A percentile compares a stretch with the other conserved stretches of the same genome.
phyloP scores from a whole-genome alignment of 2,888 invertebrate genomes.

The Agrochola lota region DNA sequence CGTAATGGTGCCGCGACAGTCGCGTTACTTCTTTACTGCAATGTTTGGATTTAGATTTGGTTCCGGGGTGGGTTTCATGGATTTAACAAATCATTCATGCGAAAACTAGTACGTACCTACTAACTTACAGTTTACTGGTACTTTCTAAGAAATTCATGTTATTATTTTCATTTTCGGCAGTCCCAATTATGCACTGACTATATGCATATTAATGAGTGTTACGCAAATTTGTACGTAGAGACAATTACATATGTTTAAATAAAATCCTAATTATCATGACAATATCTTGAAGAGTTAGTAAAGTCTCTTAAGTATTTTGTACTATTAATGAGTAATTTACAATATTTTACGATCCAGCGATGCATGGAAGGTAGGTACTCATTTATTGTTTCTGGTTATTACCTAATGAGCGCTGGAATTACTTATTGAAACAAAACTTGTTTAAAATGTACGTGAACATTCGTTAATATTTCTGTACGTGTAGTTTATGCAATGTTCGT shows the following conservation, averaged over 20 bases:
- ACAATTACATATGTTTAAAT: no score
- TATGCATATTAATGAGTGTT: no score
- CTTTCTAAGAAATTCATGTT: neutral
- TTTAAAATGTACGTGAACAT: constrained; percentile 52
- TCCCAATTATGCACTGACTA: neutral
- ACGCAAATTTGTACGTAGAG: no score
- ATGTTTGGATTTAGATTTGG: constrained; percentile 37
- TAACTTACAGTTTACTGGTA: no score
- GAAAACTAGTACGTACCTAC: neutral
- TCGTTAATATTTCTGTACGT: constrained; percentile 51
- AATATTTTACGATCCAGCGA: constrained; percentile 48
- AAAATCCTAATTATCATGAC: constrained; percentile 34
- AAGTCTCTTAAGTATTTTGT: constrained; percentile 29
- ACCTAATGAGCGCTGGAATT: constrained; percentile 46
- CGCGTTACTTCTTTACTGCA: constrained; percentile 56
- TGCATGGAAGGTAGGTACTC: constrained; percentile 15
- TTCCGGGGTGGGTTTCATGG: constrained; percentile 32
- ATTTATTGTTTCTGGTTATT: constrained; percentile 60
- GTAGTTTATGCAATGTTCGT: constrained; percentile 57
- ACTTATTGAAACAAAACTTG: constrained; percentile 58
- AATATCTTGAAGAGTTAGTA: constrained; percentile 29
- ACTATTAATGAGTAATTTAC: constrained; percentile 40
- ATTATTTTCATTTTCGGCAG: neutral
- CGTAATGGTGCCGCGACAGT: constrained; percentile 74
- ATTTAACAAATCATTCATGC: neutral